Conservation (phyloP, 1,140 invertebrate species). For the Aphelinus atriplicis region DNA sequence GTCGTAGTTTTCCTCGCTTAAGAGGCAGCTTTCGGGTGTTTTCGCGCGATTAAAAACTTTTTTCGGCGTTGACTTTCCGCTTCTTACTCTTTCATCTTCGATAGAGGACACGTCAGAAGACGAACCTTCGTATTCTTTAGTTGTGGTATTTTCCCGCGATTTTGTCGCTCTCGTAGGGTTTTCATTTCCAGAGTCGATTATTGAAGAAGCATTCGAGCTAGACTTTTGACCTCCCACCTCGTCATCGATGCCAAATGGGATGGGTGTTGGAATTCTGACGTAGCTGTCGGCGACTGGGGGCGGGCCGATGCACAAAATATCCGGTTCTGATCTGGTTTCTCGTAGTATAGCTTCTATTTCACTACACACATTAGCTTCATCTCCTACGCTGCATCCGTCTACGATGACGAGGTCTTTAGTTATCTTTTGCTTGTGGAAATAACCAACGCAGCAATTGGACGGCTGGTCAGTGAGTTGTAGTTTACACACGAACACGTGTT, state of each 20-base stretch:
- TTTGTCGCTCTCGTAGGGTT: slow-evolving; percentile 38
- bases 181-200: slow-evolving; percentile 59
- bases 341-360: slow-evolving; percentile 21
- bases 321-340: slow-evolving; percentile 18
- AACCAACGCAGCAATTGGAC: slow-evolving; percentile 46
- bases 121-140: slow-evolving; percentile 42
- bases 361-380: slow-evolving; percentile 36
- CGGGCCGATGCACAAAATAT: slow-evolving; percentile 22
- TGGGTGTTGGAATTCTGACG: slow-evolving; percentile 56
- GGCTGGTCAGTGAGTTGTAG: slow-evolving; percentile 48
- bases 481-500: slow-evolving; percentile 67
- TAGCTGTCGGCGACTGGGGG: slow-evolving; percentile 47
- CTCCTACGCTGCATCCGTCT: slow-evolving; percentile 14
- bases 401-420: slow-evolving; percentile 28
- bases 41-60: slow-evolving; percentile 41
- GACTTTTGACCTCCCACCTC: slow-evolving; percentile 48
- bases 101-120: slow-evolving; percentile 50
- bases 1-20: background rate
- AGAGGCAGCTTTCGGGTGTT: slow-evolving; percentile 38
- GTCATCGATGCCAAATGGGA: slow-evolving; percentile 49
- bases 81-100: slow-evolving; percentile 43
- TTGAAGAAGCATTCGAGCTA: slow-evolving; percentile 49
- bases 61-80: slow-evolving; percentile 4
- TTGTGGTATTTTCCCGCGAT: slow-evolving; percentile 41
- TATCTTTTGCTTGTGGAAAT: slow-evolving; percentile 21